phyloP scores from a whole-genome alignment of 2,113 vertebrate genomes.

The Mesitornis unicolor region DNA sequence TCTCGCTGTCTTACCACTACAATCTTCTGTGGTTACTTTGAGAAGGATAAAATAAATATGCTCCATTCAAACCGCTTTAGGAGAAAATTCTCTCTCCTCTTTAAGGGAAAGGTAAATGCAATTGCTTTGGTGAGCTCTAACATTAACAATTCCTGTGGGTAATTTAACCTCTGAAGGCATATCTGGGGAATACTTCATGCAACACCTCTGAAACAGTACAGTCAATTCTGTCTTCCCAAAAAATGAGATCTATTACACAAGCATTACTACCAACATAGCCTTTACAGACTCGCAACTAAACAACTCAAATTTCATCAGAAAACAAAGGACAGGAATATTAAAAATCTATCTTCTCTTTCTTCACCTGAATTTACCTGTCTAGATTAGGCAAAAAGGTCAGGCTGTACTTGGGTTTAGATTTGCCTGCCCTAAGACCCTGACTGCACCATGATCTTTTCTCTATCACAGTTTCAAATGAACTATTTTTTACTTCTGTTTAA shows the following conservation, averaged over 20 bases:
- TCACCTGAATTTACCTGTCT: not conserved
- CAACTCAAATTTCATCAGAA: not conserved
- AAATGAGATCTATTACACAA: not conserved
- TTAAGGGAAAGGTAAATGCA: not conserved
- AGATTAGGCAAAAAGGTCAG: not conserved
- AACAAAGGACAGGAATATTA: not conserved
- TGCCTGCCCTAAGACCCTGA: not conserved
- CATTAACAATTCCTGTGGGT: not conserved
- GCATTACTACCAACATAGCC: not conserved
- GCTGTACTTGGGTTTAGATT: not conserved
- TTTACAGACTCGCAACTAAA: not conserved
- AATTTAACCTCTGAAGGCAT: not conserved
- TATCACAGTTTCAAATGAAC: not conserved
- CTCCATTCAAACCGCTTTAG: not conserved
- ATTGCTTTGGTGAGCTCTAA: not conserved
- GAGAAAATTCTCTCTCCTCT: not conserved
- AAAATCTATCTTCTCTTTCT: not conserved
- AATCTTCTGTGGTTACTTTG: conserved; percentile 29
- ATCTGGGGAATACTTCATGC: not conserved
- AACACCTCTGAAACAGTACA: not conserved
- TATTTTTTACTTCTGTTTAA: not conserved
- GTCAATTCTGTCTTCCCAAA: not conserved
- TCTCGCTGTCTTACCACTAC: not conserved
- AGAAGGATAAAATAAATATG: conserved; percentile 44
- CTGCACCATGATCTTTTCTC: not conserved